Base-by-base conservation (phyloP, 2,888 invertebrate genomes). In the Pseudoips prasinana region DNA sequence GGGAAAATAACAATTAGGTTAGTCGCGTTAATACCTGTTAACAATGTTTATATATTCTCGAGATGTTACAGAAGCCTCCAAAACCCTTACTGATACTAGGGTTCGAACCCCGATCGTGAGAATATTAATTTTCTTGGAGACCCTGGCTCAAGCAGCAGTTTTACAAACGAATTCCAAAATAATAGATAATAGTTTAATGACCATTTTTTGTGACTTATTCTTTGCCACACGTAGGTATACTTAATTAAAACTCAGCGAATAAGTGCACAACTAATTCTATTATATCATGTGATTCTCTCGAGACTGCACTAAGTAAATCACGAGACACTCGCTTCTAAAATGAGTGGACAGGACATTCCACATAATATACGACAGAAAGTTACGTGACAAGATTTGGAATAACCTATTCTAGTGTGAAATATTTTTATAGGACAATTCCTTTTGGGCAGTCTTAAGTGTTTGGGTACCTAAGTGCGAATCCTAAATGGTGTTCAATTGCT, bases 251-350 rank as follows among this genome's bases (percentile, higher is more conserved):
- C 54, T 59, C 51, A 50, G 60, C 53, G 68, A 73, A 72, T 70
- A 70, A 73, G 65, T 69, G 62, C 58, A 56, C 64, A 66, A 52
- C 65, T 71, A 72, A 72, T 72, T 68, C 53, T 67, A 68, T 71
- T 72, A 71, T 68, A 67, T 72, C 58, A 64, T 56, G 57, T 57
- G 64, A 70, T 70, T 65, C 55, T 43, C 53, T 57, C 2, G 14
- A 40, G 27, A 39, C 30, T 42, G 32, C 32, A 31, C 33, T 41
- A 48, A 40, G 50, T 66, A 63, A 66, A 72, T 73, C 65, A 66
- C 49, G 35, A 41, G 48, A 56, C 46, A 45, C 32, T 44, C 40
- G 46, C 45, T 51, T 47, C 26, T 23, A 26, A 31, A 53, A 47
- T 39, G 36, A 49, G 49, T 50, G 59, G 50, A 58, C 55, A 51